A percentile compares a stretch with the other conserved stretches of the same genome.
These are phyloP conservation scores for Leptopterna dolabrata DNA, from an alignment of 2,888 invertebrate species.

Conservation along the genomic window DNA sequence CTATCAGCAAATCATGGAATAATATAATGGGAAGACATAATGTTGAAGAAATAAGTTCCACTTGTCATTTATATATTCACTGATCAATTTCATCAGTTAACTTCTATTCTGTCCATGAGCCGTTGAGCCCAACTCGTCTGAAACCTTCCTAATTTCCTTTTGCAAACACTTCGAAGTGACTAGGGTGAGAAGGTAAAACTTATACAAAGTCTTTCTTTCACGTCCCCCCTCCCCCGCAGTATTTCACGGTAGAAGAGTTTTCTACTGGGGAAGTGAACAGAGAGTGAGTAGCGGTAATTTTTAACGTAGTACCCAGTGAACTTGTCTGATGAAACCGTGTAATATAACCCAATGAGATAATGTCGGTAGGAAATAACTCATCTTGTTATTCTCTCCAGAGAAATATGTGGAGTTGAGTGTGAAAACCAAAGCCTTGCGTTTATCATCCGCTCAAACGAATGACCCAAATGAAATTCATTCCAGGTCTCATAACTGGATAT, in stretches of 20 bases:
- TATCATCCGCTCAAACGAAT: slow-evolving; percentile 16
- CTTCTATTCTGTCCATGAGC: not conserved
- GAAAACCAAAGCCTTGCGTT: not conserved
- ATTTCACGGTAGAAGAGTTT: not conserved
- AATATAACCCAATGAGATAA: slow-evolving; percentile 8
- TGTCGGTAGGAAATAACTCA: slow-evolving; percentile 8
- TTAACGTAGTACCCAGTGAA: not conserved
- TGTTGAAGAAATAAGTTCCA: too few relatives aligned
- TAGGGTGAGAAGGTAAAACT: not conserved
- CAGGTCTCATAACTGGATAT: slow-evolving; percentile 9
- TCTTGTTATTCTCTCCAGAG: slow-evolving; percentile 20
- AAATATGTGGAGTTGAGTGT: slow-evolving; percentile 18
- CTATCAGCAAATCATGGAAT: too few relatives aligned
- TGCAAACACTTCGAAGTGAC: not conserved
- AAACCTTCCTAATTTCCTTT: not conserved
- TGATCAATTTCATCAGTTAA: not conserved
- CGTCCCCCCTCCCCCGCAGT: not conserved
- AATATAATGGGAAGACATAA: too few relatives aligned
- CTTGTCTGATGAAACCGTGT: not conserved
- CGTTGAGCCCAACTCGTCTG: not conserved
- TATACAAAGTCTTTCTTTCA: not conserved
- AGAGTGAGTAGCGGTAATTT: not conserved
- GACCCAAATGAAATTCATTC: not conserved
- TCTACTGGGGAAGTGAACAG: not conserved
- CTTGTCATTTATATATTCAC: not conserved